Evolutionary conservation across 2,797 vertebrate species (phyloP), one percentile per base, ranked within the genome.

Genomic region (Malacoraja senta): DNA sequence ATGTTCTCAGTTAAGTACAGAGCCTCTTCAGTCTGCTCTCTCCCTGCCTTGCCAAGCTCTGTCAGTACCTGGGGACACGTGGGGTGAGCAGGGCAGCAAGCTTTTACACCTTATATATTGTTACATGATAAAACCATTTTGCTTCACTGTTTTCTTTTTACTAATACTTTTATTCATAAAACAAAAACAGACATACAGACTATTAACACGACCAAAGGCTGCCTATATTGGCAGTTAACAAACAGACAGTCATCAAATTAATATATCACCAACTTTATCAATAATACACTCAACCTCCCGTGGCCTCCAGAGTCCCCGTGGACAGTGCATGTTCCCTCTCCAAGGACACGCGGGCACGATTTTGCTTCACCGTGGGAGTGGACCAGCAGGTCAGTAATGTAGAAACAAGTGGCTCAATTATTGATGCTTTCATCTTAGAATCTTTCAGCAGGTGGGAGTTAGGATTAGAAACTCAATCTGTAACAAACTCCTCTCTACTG

Each of bases 381-480:
- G 3, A 53, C 3, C 38, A n/a, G 12, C 0, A 12, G 44, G 44
- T 74, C 38, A 91, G 74, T 76, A 92, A 74, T 58, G 90, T 92
- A 76, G n/a, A 68, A 92, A 92, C 90, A 92, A 92, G 9, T 24
- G 44, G 71, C 68, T 92, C 68, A 92, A 92, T 92, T 92, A 76
- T 92, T 92, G 68, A 92, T 38, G 15, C 26, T 26, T 53, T 35
- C 71, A 74, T 10, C 6, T 76, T 26, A 44, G 44, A 74, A 58
- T 29, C 71, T 38, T 35, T 72, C 90, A 76, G 12, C 35, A n/a
- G 38, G 72, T 12, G 3, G 13, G 29, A 38, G 72, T 74, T 76
- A 53, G 71, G 38, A 76, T 58, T 74, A 74, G 90, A 92, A 92
- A 92, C 26, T 76, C 72, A 92, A 92, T 76, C 61, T 74, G 71